Conservation (phyloP, 2,797 vertebrate species). For the Pogonophryne albipinna region DNA sequence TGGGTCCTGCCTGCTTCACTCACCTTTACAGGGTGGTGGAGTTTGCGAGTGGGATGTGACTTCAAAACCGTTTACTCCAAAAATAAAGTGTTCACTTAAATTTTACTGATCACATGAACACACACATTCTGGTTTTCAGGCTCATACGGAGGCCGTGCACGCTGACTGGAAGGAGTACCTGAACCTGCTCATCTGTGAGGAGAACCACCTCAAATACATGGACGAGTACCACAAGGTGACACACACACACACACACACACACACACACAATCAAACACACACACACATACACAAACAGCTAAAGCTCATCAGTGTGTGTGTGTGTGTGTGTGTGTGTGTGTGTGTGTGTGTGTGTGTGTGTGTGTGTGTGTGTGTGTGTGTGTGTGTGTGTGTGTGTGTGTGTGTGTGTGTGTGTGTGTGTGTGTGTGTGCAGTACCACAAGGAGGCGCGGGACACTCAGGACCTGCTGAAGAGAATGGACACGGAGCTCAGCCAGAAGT, state of each 20-base stretch:
- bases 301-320: slow-evolving; percentile 1
- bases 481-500: slow-evolving; percentile 93
- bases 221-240: slow-evolving; percentile 96
- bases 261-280: too few species aligned
- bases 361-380: slow-evolving; percentile 2
- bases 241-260: not conserved
- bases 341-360: slow-evolving; percentile 5
- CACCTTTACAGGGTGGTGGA: too few species aligned
- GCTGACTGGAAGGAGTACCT: slow-evolving; percentile 99
- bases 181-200: slow-evolving; percentile 98
- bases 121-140: slow-evolving; percentile 77
- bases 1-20: too few species aligned
- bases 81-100: not conserved
- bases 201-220: slow-evolving; percentile 98
- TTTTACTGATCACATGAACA: not conserved
- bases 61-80: not conserved
- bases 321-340: slow-evolving; percentile 21
- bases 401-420: slow-evolving; percentile 2
- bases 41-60: too few species aligned
- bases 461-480: slow-evolving; percentile 93
- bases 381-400: slow-evolving; percentile 5
- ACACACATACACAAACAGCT: not conserved
- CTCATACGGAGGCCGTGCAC: slow-evolving; percentile 95
- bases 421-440: slow-evolving; percentile 87
- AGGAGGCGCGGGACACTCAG: slow-evolving; percentile 92